phyloP scores from a whole-genome alignment of 2,797 vertebrate species.

The Dermochelys coriacea region DNA sequence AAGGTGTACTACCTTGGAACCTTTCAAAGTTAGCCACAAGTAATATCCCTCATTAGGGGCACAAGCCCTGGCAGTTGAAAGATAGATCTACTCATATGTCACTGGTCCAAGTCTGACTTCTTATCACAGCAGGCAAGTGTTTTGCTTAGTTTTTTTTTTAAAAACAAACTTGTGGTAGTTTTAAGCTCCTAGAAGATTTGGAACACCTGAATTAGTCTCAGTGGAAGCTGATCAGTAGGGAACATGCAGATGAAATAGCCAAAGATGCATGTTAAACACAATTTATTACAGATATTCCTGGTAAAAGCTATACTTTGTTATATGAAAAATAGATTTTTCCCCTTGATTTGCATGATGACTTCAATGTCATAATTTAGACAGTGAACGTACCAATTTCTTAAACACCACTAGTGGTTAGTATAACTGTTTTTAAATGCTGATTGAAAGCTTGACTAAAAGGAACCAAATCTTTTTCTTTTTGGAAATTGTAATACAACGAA shows the following conservation, averaged over 20 bases:
- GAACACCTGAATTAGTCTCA: slow-evolving; percentile 19
- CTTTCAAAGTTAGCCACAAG: not conserved
- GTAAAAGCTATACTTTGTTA: not conserved
- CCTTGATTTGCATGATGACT: not conserved
- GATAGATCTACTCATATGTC: not conserved
- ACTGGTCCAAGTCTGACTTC: not conserved
- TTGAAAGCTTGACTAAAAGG: not conserved
- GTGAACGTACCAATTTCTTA: not conserved
- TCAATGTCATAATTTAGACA: not conserved
- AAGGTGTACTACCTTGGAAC: not conserved
- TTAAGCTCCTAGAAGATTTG: not conserved
- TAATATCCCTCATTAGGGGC: not conserved
- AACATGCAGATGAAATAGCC: slow-evolving; percentile 1
- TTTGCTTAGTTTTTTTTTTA: not conserved
- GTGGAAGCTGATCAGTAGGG: not conserved
- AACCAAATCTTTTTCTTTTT: not conserved
- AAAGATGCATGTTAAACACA: not conserved
- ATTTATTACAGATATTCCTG: slow-evolving; percentile 30
- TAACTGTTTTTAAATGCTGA: slow-evolving; percentile 2
- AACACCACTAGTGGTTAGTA: not conserved
- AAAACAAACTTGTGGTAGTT: not conserved
- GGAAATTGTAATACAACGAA: not conserved
- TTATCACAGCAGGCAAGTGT: not conserved
- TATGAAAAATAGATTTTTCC: not conserved
- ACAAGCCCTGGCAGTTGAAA: not conserved